Base-by-base conservation (phyloP, 2,797 vertebrate genomes). In the Mallotus villosus region DNA sequence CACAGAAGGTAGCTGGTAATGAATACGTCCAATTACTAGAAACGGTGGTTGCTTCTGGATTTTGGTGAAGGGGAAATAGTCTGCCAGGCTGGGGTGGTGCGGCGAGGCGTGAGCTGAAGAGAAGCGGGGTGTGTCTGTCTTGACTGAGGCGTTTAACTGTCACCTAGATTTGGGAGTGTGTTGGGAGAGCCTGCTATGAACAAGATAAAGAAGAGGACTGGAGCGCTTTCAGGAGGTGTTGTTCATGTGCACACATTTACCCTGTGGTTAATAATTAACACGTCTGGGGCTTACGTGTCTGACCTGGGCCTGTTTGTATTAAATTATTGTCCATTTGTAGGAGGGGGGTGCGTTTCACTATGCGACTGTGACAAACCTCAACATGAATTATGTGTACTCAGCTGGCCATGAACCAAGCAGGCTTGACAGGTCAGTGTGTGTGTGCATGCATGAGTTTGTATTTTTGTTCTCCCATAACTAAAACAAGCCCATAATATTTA, bases 111-210 rank as follows among this genome's bases (percentile, higher is more conserved):
- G 51, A 34, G 32, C 32, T 34, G 32, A 34, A 34, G 32, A 34
- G 32, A 6, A 8, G 9, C 0, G 41, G 41, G 41, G 58, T 81
- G 64, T n/a, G 34, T 72, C 29, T 37, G 34, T 46, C 34, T 19
- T 7, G 17, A 41, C n/a, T 16, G 0, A 55, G 70, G 65, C 62
- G 70, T 81, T 85, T 64, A 91, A 88, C 86, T 46, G 86, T 73
- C 83, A 80, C 17, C 51, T 55, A 6, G 4, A 11, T 17, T 55
- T n/a, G 9, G 51, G 16, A n/a, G 51, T 8, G 16, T n/a, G 19
- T 5, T 55, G 51, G 51, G 51, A 55, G 51, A n/a, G 17, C 51
- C 51, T n/a, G 51, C 41, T 46, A 3, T 12, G 41, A 12, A 46
- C 41, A 46, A 46, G 41, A 46, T 46, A 46, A 46, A 46, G 37